Evolutionary conservation across 2,113 vertebrate genomes (phyloP).

Genomic region (Melanerpes aurifrons): DNA sequence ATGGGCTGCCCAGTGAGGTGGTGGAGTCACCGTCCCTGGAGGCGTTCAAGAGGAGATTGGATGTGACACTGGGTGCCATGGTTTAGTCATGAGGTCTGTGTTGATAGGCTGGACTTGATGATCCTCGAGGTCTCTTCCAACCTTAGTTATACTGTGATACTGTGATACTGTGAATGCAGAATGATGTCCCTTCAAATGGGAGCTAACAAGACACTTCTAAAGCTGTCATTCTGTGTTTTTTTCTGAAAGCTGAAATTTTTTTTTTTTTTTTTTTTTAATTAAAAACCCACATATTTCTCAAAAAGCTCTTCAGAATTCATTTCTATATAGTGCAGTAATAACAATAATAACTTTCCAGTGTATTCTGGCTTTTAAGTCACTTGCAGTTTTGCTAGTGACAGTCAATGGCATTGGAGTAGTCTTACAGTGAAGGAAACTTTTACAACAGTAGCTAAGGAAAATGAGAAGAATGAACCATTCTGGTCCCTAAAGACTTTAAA

Average conservation of each 20-base stretch:
- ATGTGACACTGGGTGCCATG: no score
- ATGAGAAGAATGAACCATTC: neutral
- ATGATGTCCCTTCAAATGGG: neutral
- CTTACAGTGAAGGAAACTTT: neutral
- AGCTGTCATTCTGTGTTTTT: neutral
- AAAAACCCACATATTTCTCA: neutral
- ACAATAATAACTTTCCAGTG: neutral
- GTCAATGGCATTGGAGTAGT: neutral
- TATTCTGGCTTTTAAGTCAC: neutral
- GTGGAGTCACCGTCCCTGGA: no score
- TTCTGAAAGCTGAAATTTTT: neutral
- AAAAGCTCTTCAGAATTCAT: neutral
- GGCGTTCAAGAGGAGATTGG: no score
- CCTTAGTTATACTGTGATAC: no score
- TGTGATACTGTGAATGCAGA: neutral
- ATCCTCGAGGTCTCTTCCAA: no score
- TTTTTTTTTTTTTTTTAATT: no score
- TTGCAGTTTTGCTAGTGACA: neutral
- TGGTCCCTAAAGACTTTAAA: constrained; percentile 30
- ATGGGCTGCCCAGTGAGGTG: no score
- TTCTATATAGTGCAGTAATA: neutral
- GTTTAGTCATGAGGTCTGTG: no score
- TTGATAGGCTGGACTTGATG: no score
- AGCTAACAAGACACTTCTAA: neutral
- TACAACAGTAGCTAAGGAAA: neutral